phyloP scores from a whole-genome alignment of 1,140 invertebrate species.

The Tetragonula clypearis region DNA sequence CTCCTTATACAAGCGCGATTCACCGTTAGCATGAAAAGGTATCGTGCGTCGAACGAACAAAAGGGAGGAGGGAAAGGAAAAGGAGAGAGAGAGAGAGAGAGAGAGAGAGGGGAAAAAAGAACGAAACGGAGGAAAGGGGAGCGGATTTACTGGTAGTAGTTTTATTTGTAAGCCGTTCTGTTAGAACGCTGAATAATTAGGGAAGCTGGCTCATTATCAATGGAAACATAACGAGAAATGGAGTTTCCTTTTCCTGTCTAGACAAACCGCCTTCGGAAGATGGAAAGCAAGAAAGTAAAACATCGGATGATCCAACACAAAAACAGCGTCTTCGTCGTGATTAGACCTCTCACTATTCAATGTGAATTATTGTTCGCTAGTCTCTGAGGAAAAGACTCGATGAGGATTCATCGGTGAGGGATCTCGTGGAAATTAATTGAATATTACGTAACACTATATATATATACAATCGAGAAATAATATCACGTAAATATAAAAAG shows the following conservation, averaged over 20 bases:
- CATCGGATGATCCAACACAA: constrained; percentile 33
- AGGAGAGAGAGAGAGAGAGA: background rate
- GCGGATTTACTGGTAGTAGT: constrained; percentile 31
- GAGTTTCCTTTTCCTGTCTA: constrained; percentile 61
- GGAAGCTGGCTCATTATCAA: constrained; percentile 58
- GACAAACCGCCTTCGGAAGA: constrained; percentile 47
- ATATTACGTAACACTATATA: background rate
- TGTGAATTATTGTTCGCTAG: background rate
- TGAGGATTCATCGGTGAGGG: background rate
- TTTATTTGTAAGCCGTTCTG: constrained; percentile 39
- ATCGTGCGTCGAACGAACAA: constrained; percentile 16
- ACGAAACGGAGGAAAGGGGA: background rate
- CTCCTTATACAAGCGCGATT: background rate
- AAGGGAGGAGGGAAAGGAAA: background rate
- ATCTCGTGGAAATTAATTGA: background rate
- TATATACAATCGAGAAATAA: no score
- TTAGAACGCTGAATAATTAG: constrained; percentile 55
- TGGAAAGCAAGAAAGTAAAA: constrained; percentile 25
- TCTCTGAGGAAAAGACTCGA: no score
- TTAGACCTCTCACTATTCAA: constrained; percentile 10
- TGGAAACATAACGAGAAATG: constrained; percentile 53
- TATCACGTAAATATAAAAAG: no score
- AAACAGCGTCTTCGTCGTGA: constrained; percentile 3
- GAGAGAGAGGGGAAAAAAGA: background rate
- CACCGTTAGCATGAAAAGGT: constrained; percentile 25